These are phyloP conservation scores for Hyla sarda DNA, from an alignment of 2,113 vertebrate species.

Conservation along the genomic window DNA sequence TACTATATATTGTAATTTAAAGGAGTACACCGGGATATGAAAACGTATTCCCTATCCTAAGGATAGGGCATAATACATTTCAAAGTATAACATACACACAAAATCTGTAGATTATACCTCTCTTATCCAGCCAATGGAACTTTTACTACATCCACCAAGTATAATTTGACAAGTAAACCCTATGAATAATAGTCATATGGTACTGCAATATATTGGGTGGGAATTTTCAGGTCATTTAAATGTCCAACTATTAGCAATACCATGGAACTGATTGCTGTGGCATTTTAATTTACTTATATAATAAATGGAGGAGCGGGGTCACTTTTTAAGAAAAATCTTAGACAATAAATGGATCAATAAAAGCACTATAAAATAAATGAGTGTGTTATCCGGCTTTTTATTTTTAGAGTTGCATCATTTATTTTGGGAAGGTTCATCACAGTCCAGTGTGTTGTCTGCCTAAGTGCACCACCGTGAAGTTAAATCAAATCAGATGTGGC, in stretches of 20 bases:
- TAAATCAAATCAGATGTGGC: conserved; percentile 16
- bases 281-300: conserved; percentile 50
- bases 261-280: conserved; percentile 47
- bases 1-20: no score
- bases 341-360: conserved; percentile 55
- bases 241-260: conserved; percentile 54
- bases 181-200: background rate
- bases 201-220: conserved; percentile 9
- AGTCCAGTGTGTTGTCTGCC: background rate
- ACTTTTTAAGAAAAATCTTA: conserved; percentile 53
- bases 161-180: background rate
- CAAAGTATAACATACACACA: no score
- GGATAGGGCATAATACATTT: no score
- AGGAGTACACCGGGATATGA: no score
- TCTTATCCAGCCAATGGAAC: conserved; percentile 1
- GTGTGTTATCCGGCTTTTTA: background rate
- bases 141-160: background rate
- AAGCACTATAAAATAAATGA: conserved; percentile 43
- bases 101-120: background rate
- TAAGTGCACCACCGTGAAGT: background rate
- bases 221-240: background rate
- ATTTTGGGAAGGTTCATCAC: background rate
- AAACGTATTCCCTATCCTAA: no score
- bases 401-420: background rate
- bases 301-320: conserved; percentile 33